A percentile compares a stretch with the other conserved stretches of the same genome.
Evolutionary conservation across 1,140 invertebrate genomes (phyloP).

Genomic region (Pseudachorutes palmiensis): DNA sequence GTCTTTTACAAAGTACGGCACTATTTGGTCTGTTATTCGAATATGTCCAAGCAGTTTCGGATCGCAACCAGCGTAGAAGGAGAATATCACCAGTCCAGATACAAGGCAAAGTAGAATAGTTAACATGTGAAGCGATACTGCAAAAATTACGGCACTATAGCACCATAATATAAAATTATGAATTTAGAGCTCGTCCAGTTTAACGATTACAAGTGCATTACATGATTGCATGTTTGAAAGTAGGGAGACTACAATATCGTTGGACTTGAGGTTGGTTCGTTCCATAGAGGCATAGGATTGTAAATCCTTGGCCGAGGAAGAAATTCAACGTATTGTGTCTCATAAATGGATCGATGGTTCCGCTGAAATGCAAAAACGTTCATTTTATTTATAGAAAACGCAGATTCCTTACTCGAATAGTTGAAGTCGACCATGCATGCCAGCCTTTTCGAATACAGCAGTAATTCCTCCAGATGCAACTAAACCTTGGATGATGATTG

Average conservation of each 20-base stretch:
- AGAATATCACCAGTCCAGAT: constrained; percentile 37
- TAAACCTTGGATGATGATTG: constrained; percentile 14
- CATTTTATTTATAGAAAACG: neutral
- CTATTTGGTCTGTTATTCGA: constrained; percentile 39
- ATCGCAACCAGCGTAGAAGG: constrained; percentile 40
- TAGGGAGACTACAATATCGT: constrained; percentile 41
- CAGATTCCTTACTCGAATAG: constrained; percentile 27
- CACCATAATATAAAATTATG: too few species aligned
- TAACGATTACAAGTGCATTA: neutral
- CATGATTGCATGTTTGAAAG: constrained; percentile 24
- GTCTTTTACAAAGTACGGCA: constrained; percentile 41
- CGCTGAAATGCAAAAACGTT: constrained; percentile 38
- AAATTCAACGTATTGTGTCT: constrained; percentile 49
- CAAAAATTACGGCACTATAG: too few species aligned
- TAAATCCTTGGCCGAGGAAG: constrained; percentile 47
- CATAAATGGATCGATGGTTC: constrained; percentile 46
- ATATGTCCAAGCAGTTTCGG: constrained; percentile 38
- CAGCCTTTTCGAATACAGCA: constrained; percentile 15
- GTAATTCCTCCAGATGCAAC: constrained; percentile 13
- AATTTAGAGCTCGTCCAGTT: neutral
- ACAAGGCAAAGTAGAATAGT: constrained; percentile 26
- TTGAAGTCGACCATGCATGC: neutral
- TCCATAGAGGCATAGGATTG: constrained; percentile 48
- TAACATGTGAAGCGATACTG: constrained; percentile 14
- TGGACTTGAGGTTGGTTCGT: constrained; percentile 51